These are phyloP conservation scores for Tyrannus savana DNA, from an alignment of 2,113 vertebrate genomes.

Conservation along the genomic window DNA sequence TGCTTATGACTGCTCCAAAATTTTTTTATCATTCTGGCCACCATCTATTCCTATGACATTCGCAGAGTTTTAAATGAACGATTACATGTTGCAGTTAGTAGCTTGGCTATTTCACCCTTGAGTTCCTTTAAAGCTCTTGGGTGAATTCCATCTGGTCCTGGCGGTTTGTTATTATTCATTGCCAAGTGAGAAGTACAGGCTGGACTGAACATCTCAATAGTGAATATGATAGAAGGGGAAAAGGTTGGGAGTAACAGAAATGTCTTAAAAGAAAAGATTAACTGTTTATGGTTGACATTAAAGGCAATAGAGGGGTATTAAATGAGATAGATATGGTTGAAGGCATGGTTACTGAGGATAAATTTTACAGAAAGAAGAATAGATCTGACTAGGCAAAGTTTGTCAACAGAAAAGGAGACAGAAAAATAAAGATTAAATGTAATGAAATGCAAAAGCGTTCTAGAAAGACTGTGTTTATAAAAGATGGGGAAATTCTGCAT, in stretches of 20 bases:
- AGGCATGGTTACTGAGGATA: neutral
- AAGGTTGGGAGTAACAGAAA: neutral
- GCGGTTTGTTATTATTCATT: neutral
- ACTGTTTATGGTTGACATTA: neutral
- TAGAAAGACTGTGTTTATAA: neutral
- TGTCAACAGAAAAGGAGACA: neutral
- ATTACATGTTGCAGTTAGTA: neutral
- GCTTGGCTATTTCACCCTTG: neutral
- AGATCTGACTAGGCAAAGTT: neutral
- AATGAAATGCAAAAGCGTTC: fast-evolving
- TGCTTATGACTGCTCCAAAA: neutral
- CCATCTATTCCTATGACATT: neutral
- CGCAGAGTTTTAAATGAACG: neutral
- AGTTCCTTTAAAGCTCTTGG: neutral
- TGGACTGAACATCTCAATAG: neutral
- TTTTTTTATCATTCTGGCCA: neutral
- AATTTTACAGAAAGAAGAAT: neutral
- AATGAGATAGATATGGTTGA: neutral
- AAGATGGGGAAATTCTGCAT: neutral
- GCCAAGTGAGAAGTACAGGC: neutral
- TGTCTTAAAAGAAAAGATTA: neutral
- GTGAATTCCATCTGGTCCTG: neutral
- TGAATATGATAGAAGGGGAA: neutral
- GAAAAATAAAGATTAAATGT: neutral
- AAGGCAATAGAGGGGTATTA: neutral